These are phyloP conservation scores for Archilochus colubris DNA, from an alignment of 2,113 vertebrate genomes.

Conservation along the genomic window DNA sequence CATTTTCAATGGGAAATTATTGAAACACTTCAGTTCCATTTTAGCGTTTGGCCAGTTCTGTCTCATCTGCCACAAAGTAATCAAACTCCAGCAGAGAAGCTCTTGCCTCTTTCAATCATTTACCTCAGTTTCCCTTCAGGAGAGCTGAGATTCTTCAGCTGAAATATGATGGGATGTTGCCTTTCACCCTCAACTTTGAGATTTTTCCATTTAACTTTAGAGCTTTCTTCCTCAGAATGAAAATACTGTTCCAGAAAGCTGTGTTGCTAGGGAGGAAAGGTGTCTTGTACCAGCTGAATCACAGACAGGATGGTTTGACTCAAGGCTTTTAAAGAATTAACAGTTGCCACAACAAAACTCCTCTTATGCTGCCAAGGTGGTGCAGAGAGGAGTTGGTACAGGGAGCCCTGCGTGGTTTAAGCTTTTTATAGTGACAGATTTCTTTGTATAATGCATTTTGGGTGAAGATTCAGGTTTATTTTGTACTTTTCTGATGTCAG, in stretches of 20 bases:
- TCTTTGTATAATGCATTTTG: slow-evolving; percentile 30
- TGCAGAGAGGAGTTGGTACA: background rate
- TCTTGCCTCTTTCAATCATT: background rate
- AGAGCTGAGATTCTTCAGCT: background rate
- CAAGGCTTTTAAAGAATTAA: slow-evolving; percentile 23
- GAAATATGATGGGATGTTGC: background rate
- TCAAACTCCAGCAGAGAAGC: slow-evolving; percentile 7
- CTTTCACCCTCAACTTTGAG: background rate
- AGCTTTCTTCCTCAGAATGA: background rate
- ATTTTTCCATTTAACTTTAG: background rate
- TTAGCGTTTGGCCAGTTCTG: slow-evolving; percentile 36
- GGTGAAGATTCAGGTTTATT: slow-evolving; percentile 30
- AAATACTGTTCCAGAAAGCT: background rate
- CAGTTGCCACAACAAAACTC: slow-evolving; percentile 2
- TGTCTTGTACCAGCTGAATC: background rate
- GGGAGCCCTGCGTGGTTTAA: background rate
- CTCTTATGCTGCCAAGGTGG: background rate
- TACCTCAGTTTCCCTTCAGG: background rate
- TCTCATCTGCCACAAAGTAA: slow-evolving; percentile 17
- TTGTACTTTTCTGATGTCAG: slow-evolving; percentile 62
- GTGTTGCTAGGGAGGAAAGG: background rate
- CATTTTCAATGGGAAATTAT: slow-evolving; percentile 47
- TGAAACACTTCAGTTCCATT: slow-evolving; percentile 53
- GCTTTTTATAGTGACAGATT: slow-evolving; percentile 26
- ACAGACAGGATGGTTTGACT: slow-evolving; percentile 6